A percentile compares a stretch with the other conserved stretches of the same genome.
Evolutionary conservation across 2,888 invertebrate species (phyloP).

Genomic region (Notocelia uddmanniana): DNA sequence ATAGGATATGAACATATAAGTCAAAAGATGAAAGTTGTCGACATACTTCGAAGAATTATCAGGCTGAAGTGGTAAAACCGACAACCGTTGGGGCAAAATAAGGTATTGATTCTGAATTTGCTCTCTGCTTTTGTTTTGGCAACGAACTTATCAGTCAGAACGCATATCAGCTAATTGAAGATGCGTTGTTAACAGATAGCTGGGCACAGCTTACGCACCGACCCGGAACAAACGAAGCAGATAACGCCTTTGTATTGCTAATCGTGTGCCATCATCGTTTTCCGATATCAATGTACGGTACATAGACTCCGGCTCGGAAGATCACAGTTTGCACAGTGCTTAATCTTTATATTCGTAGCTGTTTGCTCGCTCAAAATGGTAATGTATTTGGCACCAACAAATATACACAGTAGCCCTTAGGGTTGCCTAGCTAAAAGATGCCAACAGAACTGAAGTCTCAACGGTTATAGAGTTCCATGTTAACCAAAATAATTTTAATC

Average conservation of each 20-base stretch:
- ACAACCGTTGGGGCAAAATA: too few relatives aligned
- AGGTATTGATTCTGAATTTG: too few relatives aligned
- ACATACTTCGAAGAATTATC: too few relatives aligned
- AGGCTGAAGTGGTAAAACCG: too few relatives aligned
- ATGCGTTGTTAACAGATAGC: constrained; percentile 32
- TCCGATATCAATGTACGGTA: constrained; percentile 55
- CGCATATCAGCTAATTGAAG: constrained; percentile 30
- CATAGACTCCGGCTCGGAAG: constrained; percentile 14
- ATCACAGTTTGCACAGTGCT: not conserved
- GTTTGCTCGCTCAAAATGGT: not conserved
- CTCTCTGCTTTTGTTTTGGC: constrained; percentile 5
- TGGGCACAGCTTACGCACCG: constrained; percentile 50
- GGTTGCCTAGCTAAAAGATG: too few relatives aligned
- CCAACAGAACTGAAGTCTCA: too few relatives aligned
- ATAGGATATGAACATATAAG: too few relatives aligned
- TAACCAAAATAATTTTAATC: too few relatives aligned
- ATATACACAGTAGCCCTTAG: too few relatives aligned
- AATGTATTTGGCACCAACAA: not conserved
- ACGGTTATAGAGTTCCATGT: too few relatives aligned
- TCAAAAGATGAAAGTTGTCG: too few relatives aligned
- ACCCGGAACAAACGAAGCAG: constrained; percentile 54
- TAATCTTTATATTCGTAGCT: not conserved
- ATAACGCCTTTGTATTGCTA: constrained; percentile 58
- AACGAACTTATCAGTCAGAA: constrained; percentile 3
- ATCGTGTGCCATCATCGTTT: constrained; percentile 62